Evolutionary conservation across 2,888 invertebrate genomes (phyloP), one percentile per base, ranked within the genome.

Genomic region (Apodemia hepburni): DNA sequence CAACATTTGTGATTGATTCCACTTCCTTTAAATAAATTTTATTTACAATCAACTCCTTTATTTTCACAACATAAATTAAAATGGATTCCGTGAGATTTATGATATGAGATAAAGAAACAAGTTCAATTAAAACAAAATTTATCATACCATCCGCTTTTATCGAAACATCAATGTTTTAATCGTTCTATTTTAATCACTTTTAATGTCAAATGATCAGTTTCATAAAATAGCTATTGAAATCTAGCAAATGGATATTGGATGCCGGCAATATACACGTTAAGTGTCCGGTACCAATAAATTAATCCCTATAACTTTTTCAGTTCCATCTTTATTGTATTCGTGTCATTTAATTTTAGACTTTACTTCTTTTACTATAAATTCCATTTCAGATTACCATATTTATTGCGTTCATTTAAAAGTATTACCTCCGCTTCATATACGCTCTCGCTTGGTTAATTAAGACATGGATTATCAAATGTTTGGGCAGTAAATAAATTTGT

Each of bases 381-480:
- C 51, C 35, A 64, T 57, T 66, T 69, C 71, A 7, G 61, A 38
- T 57, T 49, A 58, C 22, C 35, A 18, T 5, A 22, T n/a, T 47
- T 58, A 62, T 45, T 49, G 59, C 65, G 63, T 61, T 61, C 65
- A 67, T 66, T 68, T 63, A 62, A 67, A 42, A 42, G 42, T 42
- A 42, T 42, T 42, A 64, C 54, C 54, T 12, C 12, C 49, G 22
- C 71, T 69, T 70, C 70, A 65, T 68, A 70, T 82, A 81, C 79
- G 77, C 83, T 81, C 85, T 83, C 85, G 86, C 85, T 86, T 80
- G 80, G 88, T 90, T 91, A 91, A 91, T 91, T 90, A 91, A 91
- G 91, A 91, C 90, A 87, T 89, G 87, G 85, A 88, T 90, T 90
- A 91, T 89, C 87, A 83, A 89, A 85, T 86, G 86, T 84, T 87